Percentiles rank a stretch among this genome's conserved stretches.
Evolutionary conservation across 2,113 vertebrate species (phyloP).

Genomic region (Protobothrops mucrosquamatus): DNA sequence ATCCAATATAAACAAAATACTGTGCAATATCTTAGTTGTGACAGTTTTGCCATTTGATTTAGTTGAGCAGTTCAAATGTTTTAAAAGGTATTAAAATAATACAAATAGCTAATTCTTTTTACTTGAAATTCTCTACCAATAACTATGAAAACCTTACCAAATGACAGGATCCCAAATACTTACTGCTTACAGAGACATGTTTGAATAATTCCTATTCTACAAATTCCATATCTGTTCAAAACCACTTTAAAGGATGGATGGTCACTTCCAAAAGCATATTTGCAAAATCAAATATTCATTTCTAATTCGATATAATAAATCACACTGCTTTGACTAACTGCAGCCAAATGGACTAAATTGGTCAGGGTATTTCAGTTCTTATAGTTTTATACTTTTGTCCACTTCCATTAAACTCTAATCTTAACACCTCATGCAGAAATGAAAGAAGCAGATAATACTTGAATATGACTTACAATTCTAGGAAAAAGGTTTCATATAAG

Average conservation of each 20-base stretch:
- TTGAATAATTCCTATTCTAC: neutral
- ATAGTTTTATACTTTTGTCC: neutral
- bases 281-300: neutral
- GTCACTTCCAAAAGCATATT: neutral
- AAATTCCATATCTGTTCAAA: neutral
- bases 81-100: neutral
- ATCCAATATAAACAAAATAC: constrained; percentile 27
- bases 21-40: neutral
- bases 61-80: constrained; percentile 7
- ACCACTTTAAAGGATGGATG: neutral
- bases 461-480: neutral
- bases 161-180: neutral
- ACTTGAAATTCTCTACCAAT: neutral
- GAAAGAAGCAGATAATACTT: neutral
- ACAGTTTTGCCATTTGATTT: constrained; percentile 16
- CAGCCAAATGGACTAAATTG: neutral
- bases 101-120: neutral
- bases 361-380: neutral
- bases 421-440: neutral
- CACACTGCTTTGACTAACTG: neutral
- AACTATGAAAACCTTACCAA: neutral
- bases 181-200: neutral
- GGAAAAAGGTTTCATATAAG: neutral
- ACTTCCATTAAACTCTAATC: neutral
- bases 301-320: neutral